Base-by-base conservation (phyloP, 2,113 vertebrate genomes). In the Holacanthus passer region DNA sequence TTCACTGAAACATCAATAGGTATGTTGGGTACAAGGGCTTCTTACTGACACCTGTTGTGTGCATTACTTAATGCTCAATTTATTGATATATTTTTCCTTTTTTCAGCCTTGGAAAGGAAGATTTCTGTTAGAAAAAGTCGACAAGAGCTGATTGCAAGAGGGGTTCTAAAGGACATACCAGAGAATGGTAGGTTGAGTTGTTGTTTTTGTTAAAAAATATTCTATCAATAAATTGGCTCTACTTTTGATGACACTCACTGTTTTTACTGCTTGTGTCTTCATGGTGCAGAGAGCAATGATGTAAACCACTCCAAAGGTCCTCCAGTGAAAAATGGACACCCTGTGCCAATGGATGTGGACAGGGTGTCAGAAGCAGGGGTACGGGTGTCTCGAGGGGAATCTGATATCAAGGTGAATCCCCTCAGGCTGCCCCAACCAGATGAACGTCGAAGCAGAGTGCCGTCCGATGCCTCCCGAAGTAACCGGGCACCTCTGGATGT, bases 1-100 rank as follows among this genome's bases (percentile, higher is more conserved):
- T 99, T 99, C 70, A 93, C 96, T 72, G 97, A 99, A 89, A 97
- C 97, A 0, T 98, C 97, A 3, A 98, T 96, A 95, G 97, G 98
- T 99, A 85, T 31, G 80, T 2, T 73, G 5, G 24, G 2, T 27
- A 9, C n/a, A 70, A 9, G 3, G 1, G 2, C 2, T n/a, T 12
- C 6, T 5, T 31, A 16, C 17, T 39, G 22, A 5, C 2, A 13
- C 8, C 4, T 10, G 7, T 22, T 55, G 11, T 69, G 14, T 73
- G 14, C 17, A 1, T 67, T 47, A n/a, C 11, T 11, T 9, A 13
- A 0, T 50, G 19, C 7, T 22, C 69, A 1, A 24, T 55, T 29
- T 60, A 1, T 45, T 35, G 19, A 2, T 7, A 0, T 35, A 1
- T 78, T 17, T 27, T 64, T 45, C 7, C 87, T 92, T 80, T 74